Percentiles rank a stretch among this genome's conserved stretches.
These are phyloP conservation scores for Calcarius lapponicus DNA, from an alignment of 2,797 vertebrate genomes.

Conservation along the genomic window DNA sequence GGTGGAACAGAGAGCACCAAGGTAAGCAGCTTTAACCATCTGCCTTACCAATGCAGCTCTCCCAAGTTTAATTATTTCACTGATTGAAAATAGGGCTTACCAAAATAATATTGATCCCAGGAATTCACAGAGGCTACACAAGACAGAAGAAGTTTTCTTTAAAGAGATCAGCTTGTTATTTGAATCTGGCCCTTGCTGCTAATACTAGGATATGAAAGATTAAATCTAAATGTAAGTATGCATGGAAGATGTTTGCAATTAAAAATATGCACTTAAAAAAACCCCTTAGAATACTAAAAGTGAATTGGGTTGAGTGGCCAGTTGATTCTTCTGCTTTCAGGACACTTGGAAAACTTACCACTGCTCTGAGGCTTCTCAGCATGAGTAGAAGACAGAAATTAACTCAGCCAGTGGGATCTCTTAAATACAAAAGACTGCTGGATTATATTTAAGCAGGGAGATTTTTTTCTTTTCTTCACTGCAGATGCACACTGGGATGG, in stretches of 20 bases:
- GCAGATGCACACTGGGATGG: background rate
- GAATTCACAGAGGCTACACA: background rate
- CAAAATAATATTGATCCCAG: background rate
- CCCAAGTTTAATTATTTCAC: background rate
- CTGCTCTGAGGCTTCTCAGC: background rate
- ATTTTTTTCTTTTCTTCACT: background rate
- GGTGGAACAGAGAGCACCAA: background rate
- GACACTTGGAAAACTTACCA: background rate
- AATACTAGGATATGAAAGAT: background rate
- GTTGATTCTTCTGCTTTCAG: background rate
- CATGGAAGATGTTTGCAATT: background rate
- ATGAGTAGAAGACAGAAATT: background rate
- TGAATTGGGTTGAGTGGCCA: fast-evolving
- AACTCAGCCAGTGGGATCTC: background rate
- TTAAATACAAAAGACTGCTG: background rate
- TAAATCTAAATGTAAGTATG: background rate
- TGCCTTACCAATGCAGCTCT: background rate
- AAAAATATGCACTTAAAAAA: background rate
- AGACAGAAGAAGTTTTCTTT: background rate
- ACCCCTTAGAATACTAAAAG: background rate
- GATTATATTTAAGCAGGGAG: background rate
- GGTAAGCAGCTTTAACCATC: background rate
- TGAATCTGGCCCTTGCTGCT: background rate
- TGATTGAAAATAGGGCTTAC: background rate
- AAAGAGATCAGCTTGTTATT: background rate